Percentiles rank a stretch among this genome's conserved stretches.
These are phyloP conservation scores for Scolopax mira DNA, from an alignment of 2,113 vertebrate species.

Conservation along the genomic window DNA sequence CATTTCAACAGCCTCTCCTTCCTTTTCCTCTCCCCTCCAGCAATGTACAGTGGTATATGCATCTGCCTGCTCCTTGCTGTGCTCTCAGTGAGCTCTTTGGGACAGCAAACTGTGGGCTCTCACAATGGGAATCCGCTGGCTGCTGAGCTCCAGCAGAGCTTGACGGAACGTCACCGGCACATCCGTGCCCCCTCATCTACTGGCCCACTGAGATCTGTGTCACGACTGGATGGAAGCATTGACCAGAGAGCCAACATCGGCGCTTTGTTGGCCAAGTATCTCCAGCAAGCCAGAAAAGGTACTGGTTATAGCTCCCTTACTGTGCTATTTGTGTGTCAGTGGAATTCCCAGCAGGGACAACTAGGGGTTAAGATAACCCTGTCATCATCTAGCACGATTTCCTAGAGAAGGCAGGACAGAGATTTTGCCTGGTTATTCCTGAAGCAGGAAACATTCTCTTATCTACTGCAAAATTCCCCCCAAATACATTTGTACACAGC, in stretches of 20 bases:
- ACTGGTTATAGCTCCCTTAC: neutral
- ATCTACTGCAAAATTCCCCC: neutral
- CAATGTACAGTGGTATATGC: constrained; percentile 85
- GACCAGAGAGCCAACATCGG: constrained; percentile 83
- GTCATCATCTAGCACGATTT: neutral
- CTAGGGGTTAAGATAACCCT: neutral
- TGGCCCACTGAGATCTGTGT: constrained; percentile 68
- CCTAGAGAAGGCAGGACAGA: neutral
- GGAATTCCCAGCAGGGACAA: neutral
- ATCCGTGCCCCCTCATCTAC: constrained; percentile 68
- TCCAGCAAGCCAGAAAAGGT: constrained; percentile 90
- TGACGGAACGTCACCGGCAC: constrained; percentile 56
- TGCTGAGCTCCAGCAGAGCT: constrained; percentile 57
- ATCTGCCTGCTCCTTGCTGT: constrained; percentile 84
- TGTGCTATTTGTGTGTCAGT: neutral
- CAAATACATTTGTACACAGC: neutral
- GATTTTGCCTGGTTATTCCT: neutral
- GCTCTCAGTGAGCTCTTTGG: constrained; percentile 79
- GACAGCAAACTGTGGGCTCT: constrained; percentile 72
- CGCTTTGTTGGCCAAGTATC: constrained; percentile 86
- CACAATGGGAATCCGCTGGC: constrained; percentile 55
- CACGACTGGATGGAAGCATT: constrained; percentile 60
- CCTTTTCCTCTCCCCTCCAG: constrained; percentile 39
- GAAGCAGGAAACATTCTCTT: neutral
- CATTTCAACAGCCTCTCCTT: neutral